Percentiles rank a stretch among this genome's conserved stretches.
Conservation (phyloP, 2,113 vertebrate genomes). For the Caracal caracal region DNA sequence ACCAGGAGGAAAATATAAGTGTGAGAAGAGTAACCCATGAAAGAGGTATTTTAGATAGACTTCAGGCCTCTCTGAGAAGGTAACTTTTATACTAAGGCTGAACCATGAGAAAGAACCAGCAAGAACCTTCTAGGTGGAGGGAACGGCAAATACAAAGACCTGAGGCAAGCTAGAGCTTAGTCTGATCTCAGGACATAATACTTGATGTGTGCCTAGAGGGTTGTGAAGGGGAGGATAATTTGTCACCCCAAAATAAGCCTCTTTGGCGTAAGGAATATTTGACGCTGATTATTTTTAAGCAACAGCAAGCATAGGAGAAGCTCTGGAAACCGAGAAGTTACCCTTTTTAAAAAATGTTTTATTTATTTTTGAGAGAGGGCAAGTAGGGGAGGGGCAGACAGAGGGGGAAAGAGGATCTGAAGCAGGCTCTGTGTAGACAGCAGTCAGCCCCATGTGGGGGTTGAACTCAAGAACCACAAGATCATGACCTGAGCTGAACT, state of each 20-base stretch:
- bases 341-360: background rate
- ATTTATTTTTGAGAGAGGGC: too few relatives aligned
- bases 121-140: background rate
- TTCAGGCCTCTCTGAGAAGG: background rate
- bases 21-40: accelerated
- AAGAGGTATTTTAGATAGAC: background rate
- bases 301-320: background rate
- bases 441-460: too few relatives aligned
- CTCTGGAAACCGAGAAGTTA: background rate
- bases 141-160: background rate
- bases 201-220: background rate
- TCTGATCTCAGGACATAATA: background rate
- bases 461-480: too few relatives aligned
- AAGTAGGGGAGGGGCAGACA: too few relatives aligned
- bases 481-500: too few relatives aligned
- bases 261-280: background rate
- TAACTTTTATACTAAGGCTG: background rate
- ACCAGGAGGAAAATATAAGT: background rate
- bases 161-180: background rate
- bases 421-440: too few relatives aligned
- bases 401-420: too few relatives aligned
- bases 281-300: background rate
- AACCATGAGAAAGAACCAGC: background rate
- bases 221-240: background rate
- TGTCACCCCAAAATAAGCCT: background rate